A percentile compares a stretch with the other conserved stretches of the same genome.
These are phyloP conservation scores for Rhyzopertha dominica DNA, from an alignment of 1,140 invertebrate species.

Conservation along the genomic window DNA sequence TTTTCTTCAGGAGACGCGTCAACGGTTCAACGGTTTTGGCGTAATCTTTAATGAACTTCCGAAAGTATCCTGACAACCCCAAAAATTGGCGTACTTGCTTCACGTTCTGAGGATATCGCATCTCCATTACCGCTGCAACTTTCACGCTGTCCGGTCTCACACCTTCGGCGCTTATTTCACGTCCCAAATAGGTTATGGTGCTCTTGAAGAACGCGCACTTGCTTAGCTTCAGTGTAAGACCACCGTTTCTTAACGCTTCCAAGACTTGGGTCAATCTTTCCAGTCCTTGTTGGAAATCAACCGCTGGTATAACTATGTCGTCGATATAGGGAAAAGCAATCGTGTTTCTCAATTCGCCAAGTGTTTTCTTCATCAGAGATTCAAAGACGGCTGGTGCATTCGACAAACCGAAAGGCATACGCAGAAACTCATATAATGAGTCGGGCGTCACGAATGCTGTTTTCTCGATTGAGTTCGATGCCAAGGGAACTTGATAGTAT, in stretches of 20 bases:
- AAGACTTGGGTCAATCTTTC: conserved; percentile 24
- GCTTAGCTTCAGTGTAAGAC: conserved; percentile 17
- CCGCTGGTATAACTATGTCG: conserved; percentile 10
- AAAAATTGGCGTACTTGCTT: conserved; percentile 34
- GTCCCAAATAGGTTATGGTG: conserved; percentile 22
- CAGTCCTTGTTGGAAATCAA: conserved; percentile 18
- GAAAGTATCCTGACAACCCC: conserved; percentile 36
- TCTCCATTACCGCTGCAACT: conserved; percentile 26
- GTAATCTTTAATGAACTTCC: conserved; percentile 34
- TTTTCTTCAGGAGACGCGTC: conserved; percentile 20
- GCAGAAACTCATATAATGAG: conserved; percentile 43
- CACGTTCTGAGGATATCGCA: conserved; percentile 25
- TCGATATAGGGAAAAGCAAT: conserved; percentile 11
- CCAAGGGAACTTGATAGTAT: conserved; percentile 29
- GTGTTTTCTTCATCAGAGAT: conserved; percentile 29
- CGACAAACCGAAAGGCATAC: conserved; percentile 42
- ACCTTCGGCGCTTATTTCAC: not conserved
- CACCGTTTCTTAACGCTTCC: not conserved
- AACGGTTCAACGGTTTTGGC: conserved; percentile 27
- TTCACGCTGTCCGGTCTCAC: conserved; percentile 17
- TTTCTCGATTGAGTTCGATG: conserved; percentile 36
- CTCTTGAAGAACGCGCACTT: conserved; percentile 25
- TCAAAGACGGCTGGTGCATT: conserved; percentile 43
- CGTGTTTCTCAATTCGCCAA: conserved; percentile 15
- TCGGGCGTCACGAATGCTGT: conserved; percentile 44